These are phyloP conservation scores for Syritta pipiens DNA, from an alignment of 2,888 invertebrate species.

Conservation along the genomic window DNA sequence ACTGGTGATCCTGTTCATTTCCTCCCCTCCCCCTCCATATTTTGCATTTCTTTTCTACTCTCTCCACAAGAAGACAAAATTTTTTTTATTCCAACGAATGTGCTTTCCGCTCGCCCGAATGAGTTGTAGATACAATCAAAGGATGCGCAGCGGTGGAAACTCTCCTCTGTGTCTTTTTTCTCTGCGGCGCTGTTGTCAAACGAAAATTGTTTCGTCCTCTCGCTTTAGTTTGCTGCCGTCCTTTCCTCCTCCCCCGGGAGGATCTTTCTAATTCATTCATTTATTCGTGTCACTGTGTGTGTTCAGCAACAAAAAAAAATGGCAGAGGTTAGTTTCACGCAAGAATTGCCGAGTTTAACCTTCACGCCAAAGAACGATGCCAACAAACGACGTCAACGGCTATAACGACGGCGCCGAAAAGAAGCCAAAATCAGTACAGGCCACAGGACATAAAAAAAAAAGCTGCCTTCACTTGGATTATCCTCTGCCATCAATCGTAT, in stretches of 20 bases:
- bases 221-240: background rate
- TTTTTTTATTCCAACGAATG: conserved; percentile 29
- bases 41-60: too few species aligned
- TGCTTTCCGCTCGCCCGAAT: conserved; percentile 35
- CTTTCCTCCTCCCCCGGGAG: background rate
- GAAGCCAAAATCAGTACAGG: conserved; percentile 20
- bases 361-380: conserved; percentile 31
- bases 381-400: background rate
- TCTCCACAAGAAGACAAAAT: background rate
- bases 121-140: conserved; percentile 41
- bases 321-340: conserved; percentile 33
- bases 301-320: background rate
- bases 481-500: conserved; percentile 39
- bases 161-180: background rate
- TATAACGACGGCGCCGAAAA: background rate
- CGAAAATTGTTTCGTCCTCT: conserved; percentile 15
- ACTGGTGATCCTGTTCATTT: too few species aligned
- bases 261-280: conserved; percentile 48
- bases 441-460: background rate
- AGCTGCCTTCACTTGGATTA: conserved; percentile 22
- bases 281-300: conserved; percentile 44
- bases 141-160: conserved; percentile 28
- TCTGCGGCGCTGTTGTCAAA: conserved; percentile 18
- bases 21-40: too few species aligned
- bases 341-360: conserved; percentile 40